Evolutionary conservation across 2,797 vertebrate genomes (phyloP).

Genomic region (Poeciliopsis turneri): DNA sequence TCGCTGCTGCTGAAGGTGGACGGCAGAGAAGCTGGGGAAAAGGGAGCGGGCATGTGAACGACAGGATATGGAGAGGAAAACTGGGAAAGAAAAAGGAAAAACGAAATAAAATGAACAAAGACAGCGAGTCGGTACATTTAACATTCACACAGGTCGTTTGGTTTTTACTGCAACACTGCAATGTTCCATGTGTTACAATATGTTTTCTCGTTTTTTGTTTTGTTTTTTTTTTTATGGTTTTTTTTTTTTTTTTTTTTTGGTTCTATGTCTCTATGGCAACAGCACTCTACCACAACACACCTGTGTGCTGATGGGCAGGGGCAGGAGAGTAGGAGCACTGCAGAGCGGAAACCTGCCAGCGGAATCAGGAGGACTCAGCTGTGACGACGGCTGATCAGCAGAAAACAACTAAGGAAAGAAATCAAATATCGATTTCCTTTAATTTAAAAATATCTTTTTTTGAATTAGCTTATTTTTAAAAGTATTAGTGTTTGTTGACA

Average conservation of each 20-base stretch:
- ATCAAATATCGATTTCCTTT: slow-evolving; percentile 34
- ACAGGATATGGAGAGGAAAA: slow-evolving; percentile 87
- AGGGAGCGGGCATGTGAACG: slow-evolving; percentile 82
- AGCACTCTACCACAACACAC: slow-evolving; percentile 51
- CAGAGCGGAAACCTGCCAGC: slow-evolving; percentile 52
- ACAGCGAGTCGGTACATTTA: slow-evolving; percentile 50
- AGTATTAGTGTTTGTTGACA: not conserved
- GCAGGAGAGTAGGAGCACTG: slow-evolving; percentile 63
- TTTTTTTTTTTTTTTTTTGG: not conserved
- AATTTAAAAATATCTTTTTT: slow-evolving; percentile 4
- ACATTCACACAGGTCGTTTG: slow-evolving; percentile 77
- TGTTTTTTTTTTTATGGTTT: too few relatives aligned
- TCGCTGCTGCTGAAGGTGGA: slow-evolving; percentile 81
- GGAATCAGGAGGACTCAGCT: slow-evolving; percentile 64
- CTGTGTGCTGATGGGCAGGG: slow-evolving; percentile 77
- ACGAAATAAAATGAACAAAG: slow-evolving; percentile 69
- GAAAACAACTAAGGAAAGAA: slow-evolving; percentile 50
- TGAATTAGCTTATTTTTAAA: slow-evolving; percentile 5
- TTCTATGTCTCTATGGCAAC: slow-evolving; percentile 4
- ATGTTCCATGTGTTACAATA: slow-evolving; percentile 4
- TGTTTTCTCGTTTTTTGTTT: not conserved
- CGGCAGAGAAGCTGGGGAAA: slow-evolving; percentile 64
- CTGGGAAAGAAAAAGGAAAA: slow-evolving; percentile 82
- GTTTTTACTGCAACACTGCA: slow-evolving; percentile 20
- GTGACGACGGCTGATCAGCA: slow-evolving; percentile 55